Conservation (phyloP, 2,797 vertebrate species). For the Brotula barbata region DNA sequence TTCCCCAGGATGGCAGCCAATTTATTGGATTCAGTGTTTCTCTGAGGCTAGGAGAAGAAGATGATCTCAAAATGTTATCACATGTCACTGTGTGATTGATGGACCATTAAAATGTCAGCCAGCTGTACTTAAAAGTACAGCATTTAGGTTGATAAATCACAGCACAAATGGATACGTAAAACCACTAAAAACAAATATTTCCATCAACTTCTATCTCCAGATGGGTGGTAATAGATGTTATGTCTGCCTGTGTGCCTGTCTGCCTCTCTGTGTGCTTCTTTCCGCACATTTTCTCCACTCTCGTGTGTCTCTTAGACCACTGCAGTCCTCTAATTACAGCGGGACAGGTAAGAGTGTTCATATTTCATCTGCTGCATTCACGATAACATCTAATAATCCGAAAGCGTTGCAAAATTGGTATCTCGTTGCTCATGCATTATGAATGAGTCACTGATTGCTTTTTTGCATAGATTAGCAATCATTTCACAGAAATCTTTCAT, state of each 20-base stretch:
- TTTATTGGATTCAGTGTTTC: constrained; percentile 66
- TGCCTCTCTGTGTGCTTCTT: constrained; percentile 47
- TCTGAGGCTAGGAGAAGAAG: constrained; percentile 54
- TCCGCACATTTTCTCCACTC: constrained; percentile 37
- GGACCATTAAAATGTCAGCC: constrained; percentile 77
- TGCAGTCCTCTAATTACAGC: constrained; percentile 78
- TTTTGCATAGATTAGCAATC: constrained; percentile 89
- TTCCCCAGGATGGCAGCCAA: constrained; percentile 75
- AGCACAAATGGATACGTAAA: constrained; percentile 75
- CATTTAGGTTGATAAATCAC: constrained; percentile 76
- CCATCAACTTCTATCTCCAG: constrained; percentile 62
- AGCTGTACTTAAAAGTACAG: constrained; percentile 75
- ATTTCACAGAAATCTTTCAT: constrained; percentile 82
- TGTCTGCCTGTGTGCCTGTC: constrained; percentile 55
- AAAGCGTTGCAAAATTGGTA: constrained; percentile 81
- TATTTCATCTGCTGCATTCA: constrained; percentile 82
- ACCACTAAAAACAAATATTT: constrained; percentile 76
- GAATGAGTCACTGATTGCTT: constrained; percentile 85
- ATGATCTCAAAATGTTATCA: constrained; percentile 76
- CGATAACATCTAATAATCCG: constrained; percentile 85
- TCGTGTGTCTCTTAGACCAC: constrained; percentile 58
- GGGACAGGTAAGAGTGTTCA: constrained; percentile 81
- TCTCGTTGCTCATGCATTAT: constrained; percentile 84
- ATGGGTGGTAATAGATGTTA: constrained; percentile 68
- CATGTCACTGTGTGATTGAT: constrained; percentile 74